Evolutionary conservation across 2,113 vertebrate species (phyloP).

Genomic region (Thalassoma bifasciatum): DNA sequence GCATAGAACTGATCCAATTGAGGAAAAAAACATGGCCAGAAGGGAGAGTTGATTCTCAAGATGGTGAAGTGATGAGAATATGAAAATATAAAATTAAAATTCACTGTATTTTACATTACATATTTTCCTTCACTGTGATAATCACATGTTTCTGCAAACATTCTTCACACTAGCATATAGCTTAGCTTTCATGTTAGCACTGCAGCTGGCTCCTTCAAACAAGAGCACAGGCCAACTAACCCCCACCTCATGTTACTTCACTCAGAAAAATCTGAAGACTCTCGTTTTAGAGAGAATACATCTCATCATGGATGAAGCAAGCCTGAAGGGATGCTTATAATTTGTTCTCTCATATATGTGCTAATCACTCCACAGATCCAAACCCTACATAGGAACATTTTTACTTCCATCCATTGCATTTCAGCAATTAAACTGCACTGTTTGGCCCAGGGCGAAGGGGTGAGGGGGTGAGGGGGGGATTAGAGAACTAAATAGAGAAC

Average conservation of each 20-base stretch:
- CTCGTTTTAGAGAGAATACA: constrained; percentile 1
- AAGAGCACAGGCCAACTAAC: too few relatives aligned
- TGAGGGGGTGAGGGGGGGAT: neutral
- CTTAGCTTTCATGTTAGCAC: neutral
- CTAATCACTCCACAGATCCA: constrained; percentile 15
- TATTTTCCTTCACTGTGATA: neutral
- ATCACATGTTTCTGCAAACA: neutral
- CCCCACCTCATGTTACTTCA: neutral
- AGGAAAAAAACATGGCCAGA: neutral
- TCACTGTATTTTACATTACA: too few relatives aligned
- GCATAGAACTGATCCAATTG: neutral
- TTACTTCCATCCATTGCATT: neutral
- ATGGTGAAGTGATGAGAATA: neutral
- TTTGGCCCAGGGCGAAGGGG: neutral
- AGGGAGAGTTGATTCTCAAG: neutral
- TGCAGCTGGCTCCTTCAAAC: too few relatives aligned
- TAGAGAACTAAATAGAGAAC: neutral
- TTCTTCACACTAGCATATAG: neutral
- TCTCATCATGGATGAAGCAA: constrained; percentile 14
- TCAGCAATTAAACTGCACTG: constrained; percentile 18
- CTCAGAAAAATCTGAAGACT: neutral
- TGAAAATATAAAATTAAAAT: neutral
- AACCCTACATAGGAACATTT: neutral
- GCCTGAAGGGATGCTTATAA: constrained; percentile 15
- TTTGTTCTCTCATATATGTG: constrained; percentile 20